Base-by-base conservation (phyloP, 2,797 vertebrate species). In the Miichthys miiuy region DNA sequence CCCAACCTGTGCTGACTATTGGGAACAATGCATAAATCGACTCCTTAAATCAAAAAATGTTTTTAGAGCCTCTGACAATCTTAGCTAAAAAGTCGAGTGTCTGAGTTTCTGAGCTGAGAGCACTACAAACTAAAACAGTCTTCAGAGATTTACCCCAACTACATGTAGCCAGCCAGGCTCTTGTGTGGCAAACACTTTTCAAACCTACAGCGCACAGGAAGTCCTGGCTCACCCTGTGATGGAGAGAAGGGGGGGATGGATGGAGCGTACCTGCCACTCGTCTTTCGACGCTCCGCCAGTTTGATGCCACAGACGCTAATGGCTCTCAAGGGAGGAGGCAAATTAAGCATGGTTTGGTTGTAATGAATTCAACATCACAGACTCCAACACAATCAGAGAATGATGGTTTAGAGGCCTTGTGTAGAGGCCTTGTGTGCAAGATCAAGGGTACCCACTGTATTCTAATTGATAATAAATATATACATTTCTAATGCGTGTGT, bases 311-410 rank as follows among this genome's bases (percentile, higher is more conserved):
- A 94, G 95, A 96, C 92, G 93, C 96, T 97, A 97, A 97, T 97
- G 95, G 94, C 93, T 96, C 96, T 96, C 96, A 75, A 84, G 96
- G 96, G 96, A 96, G 94, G 92, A 85, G 90, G 93, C 89, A 96
- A 97, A 97, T 97, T 96, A 97, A 96, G 96, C 95, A 90, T 91
- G 94, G 93, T 94, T 96, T 95, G 94, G 92, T 96, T 93, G 91
- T 96, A 96, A 97, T 97, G 95, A 96, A 97, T 97, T 96, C 95
- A 96, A 96, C 95, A 94, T 95, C 95, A 90, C 90, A 91, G 81
- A 72, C 86, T 90, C 78, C 73, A 80, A 84, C 73, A 82, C 77
- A 74, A 68, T 75, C 58, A 77, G 60, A 77, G 62, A 80, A 62
- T 71, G 84, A 72, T 61, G 67, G 65, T 77, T 84, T 77, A 58